These are phyloP conservation scores for Diachasma alloeum DNA, from an alignment of 1,140 invertebrate genomes.

Conservation along the genomic window DNA sequence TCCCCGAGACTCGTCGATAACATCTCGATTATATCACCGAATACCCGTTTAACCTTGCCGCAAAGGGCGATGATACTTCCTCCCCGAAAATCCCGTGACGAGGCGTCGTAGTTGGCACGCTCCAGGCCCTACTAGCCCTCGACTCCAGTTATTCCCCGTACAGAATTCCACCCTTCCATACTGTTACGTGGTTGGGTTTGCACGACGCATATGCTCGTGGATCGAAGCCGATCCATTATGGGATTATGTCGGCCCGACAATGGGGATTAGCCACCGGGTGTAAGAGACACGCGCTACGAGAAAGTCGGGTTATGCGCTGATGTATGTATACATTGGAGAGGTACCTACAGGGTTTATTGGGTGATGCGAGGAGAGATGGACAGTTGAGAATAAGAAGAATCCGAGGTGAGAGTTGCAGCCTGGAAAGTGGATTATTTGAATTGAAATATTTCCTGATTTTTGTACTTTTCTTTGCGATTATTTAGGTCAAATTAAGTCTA, in stretches of 20 bases:
- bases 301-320: conserved; percentile 35
- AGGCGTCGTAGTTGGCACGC: not conserved
- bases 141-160: no score
- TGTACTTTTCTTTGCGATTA: no score
- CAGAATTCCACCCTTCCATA: no score
- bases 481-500: no score
- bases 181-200: conserved; percentile 6
- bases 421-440: no score
- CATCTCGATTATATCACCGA: conserved; percentile 50
- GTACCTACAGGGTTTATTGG: not conserved
- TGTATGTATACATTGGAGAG: not conserved
- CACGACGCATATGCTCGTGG: conserved; percentile 29
- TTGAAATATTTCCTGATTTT: no score
- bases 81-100: not conserved
- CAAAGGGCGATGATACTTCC: conserved; percentile 4
- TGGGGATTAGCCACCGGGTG: conserved; percentile 50
- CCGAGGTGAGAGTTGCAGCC: no score
- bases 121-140: not conserved
- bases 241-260: conserved; percentile 55
- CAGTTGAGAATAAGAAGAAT: no score
- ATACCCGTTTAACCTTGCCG: conserved; percentile 38
- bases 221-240: conserved; percentile 60
- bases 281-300: conserved; percentile 37
- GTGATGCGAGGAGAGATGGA: no score
- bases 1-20: conserved; percentile 52